These are phyloP conservation scores for Perccottus glenii DNA, from an alignment of 2,113 vertebrate genomes.

Conservation along the genomic window DNA sequence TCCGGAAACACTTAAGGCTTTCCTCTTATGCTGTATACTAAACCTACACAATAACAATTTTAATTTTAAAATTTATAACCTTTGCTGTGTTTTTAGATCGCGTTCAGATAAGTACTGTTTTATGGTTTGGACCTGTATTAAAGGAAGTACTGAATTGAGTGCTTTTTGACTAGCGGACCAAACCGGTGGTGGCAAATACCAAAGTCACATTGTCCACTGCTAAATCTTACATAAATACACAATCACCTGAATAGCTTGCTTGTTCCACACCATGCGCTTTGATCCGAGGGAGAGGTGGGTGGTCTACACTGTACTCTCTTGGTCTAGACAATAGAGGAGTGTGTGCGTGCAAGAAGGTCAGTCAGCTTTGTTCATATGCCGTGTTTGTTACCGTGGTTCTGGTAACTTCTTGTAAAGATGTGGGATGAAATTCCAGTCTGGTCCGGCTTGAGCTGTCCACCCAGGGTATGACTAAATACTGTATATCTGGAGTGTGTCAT, in stretches of 20 bases:
- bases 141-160: constrained; percentile 3
- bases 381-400: constrained; percentile 41
- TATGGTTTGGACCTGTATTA: too few species aligned
- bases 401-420: constrained; percentile 25
- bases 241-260: constrained; percentile 65
- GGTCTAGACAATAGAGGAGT: constrained; percentile 42
- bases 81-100: too few species aligned
- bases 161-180: constrained; percentile 35
- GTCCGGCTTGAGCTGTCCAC: constrained; percentile 19
- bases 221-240: constrained; percentile 57
- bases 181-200: constrained; percentile 34
- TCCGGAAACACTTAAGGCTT: not conserved
- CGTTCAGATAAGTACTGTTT: too few species aligned
- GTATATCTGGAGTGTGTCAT: constrained; percentile 36
- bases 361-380: constrained; percentile 32
- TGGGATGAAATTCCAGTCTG: not conserved
- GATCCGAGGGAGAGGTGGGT: constrained; percentile 69
- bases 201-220: constrained; percentile 31
- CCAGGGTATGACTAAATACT: constrained; percentile 23
- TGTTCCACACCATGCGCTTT: constrained; percentile 59
- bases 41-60: too few species aligned
- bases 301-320: constrained; percentile 68
- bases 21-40: too few species aligned
- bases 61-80: constrained; percentile 9
- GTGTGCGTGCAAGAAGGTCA: constrained; percentile 4